Percentiles rank a stretch among this genome's conserved stretches.
phyloP scores from a whole-genome alignment of 2,888 invertebrate genomes.

The Caenorhabditis becei region DNA sequence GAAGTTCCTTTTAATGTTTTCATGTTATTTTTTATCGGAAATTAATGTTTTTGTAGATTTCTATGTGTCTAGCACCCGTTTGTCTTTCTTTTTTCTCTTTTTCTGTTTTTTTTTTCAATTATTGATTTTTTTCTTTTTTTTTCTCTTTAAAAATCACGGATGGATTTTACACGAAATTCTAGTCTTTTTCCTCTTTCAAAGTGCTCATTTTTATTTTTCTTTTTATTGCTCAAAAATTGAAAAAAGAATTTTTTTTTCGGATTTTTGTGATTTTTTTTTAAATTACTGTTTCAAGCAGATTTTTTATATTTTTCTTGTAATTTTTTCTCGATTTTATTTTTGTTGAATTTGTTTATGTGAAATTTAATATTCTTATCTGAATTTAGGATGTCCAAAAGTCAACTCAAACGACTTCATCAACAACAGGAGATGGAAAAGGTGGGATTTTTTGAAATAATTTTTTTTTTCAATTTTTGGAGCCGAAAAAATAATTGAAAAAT shows the following conservation, averaged over 20 bases:
- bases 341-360: not conserved
- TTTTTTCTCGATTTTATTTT: not conserved
- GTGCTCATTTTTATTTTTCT: not conserved
- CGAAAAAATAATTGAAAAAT: not conserved
- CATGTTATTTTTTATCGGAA: not conserved
- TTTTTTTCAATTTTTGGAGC: too few relatives aligned
- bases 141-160: not conserved
- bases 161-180: slow-evolving; percentile 31
- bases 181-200: slow-evolving; percentile 25
- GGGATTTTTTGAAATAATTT: too few relatives aligned
- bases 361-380: not conserved
- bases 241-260: slow-evolving; percentile 13
- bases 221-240: slow-evolving; percentile 4
- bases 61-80: slow-evolving; percentile 1
- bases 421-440: slow-evolving; percentile 60
- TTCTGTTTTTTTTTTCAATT: slow-evolving; percentile 14
- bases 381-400: slow-evolving; percentile 73
- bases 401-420: slow-evolving; percentile 68
- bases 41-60: not conserved
- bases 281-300: not conserved
- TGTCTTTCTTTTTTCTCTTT: slow-evolving; percentile 28
- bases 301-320: slow-evolving; percentile 1
- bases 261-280: slow-evolving; percentile 5
- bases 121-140: not conserved
- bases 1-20: not conserved